A percentile compares a stretch with the other conserved stretches of the same genome.
Evolutionary conservation across 2,888 invertebrate genomes (phyloP).

Genomic region (Papilio elwesi): DNA sequence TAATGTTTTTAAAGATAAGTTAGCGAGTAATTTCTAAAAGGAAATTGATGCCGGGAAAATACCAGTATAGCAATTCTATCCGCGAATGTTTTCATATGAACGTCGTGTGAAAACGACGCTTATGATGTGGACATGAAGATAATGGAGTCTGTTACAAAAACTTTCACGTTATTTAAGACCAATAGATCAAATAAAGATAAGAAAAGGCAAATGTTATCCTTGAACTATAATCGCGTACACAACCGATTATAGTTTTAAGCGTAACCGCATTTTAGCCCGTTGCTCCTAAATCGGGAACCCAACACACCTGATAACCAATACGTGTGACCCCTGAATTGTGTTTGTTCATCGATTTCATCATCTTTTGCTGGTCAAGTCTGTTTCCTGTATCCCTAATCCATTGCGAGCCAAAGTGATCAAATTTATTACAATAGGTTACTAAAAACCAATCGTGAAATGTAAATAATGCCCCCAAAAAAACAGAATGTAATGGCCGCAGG

Average conservation of each 20-base stretch:
- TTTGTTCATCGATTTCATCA: too few species aligned
- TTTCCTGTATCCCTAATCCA: too few species aligned
- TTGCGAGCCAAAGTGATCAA: too few species aligned
- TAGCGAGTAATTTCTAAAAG: not conserved
- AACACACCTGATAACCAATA: too few species aligned
- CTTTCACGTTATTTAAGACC: slow-evolving; percentile 1
- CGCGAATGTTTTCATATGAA: not conserved
- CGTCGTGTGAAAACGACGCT: not conserved
- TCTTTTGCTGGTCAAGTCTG: too few species aligned
- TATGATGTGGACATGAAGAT: not conserved
- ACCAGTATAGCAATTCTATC: not conserved
- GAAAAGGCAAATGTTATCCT: not conserved
- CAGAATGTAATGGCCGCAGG: slow-evolving; percentile 46
- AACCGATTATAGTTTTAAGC: too few species aligned
- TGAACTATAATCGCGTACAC: too few species aligned
- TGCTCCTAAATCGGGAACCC: too few species aligned
- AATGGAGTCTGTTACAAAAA: too few species aligned
- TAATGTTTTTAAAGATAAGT: not conserved
- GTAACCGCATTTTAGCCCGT: too few species aligned
- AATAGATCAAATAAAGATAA: not conserved
- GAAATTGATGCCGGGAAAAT: slow-evolving; percentile 19
- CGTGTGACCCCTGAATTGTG: too few species aligned
- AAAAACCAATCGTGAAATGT: not conserved
- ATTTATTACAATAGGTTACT: not conserved
- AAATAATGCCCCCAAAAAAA: not conserved